Conservation (phyloP, 2,113 vertebrate genomes). For the Otolemur garnettii region DNA sequence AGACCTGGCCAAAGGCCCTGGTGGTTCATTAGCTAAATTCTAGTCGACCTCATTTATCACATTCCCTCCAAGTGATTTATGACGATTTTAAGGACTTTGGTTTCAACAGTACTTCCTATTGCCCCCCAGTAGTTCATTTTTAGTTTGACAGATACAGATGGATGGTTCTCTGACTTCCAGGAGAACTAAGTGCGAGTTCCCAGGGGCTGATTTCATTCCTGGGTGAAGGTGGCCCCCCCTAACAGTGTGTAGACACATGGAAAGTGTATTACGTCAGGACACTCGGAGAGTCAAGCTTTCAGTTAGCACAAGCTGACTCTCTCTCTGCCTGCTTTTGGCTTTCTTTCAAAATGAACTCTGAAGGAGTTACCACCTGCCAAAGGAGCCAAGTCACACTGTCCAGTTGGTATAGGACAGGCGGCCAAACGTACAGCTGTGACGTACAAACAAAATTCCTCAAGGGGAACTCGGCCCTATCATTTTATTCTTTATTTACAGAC, state of each 20-base stretch:
- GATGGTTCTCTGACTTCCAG: not conserved
- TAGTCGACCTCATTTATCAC: conserved; percentile 50
- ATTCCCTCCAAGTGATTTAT: conserved; percentile 60
- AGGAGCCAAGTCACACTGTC: not conserved
- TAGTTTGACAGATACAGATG: conserved; percentile 61
- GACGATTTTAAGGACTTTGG: conserved; percentile 73
- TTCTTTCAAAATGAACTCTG: not conserved
- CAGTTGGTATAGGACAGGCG: not conserved
- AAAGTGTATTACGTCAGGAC: not conserved
- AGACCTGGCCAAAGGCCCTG: not conserved
- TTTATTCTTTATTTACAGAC: not conserved
- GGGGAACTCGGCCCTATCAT: not conserved
- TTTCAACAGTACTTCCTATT: conserved; percentile 72
- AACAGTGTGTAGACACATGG: accelerated
- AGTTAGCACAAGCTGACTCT: not conserved
- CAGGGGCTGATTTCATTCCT: not conserved
- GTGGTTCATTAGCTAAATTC: conserved; percentile 53
- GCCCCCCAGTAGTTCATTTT: conserved; percentile 62
- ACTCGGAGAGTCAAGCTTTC: accelerated
- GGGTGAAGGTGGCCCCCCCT: not conserved
- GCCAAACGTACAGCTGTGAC: not conserved
- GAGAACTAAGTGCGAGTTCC: not conserved
- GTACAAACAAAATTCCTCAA: not conserved
- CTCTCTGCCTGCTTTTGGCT: not conserved
- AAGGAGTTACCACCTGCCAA: not conserved